Evolutionary conservation across 1,140 invertebrate genomes (phyloP).

Genomic region (Cydia splendana): DNA sequence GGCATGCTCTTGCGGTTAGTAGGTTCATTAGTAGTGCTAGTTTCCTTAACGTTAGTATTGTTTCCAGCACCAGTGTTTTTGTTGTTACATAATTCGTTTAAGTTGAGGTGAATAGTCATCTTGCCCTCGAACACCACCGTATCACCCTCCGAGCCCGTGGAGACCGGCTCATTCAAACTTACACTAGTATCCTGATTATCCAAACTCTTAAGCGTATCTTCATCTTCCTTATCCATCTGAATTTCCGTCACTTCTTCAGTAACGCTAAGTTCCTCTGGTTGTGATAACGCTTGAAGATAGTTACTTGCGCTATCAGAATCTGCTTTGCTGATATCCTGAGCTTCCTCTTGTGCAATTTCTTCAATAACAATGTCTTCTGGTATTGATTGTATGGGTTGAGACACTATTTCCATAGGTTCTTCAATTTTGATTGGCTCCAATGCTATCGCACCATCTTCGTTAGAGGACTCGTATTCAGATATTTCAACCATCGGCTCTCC

Average conservation of each 20-base stretch:
- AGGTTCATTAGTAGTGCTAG: constrained; percentile 51
- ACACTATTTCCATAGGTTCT: constrained; percentile 44
- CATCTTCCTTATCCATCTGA: constrained; percentile 76
- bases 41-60: constrained; percentile 59
- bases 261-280: constrained; percentile 71
- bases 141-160: constrained; percentile 73
- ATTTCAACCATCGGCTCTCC: constrained; percentile 74
- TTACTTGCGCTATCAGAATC: constrained; percentile 73
- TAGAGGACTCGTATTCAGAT: constrained; percentile 75
- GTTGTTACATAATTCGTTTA: constrained; percentile 78
- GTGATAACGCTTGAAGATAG: constrained; percentile 73
- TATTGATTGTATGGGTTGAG: constrained; percentile 48
- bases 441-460: constrained; percentile 60
- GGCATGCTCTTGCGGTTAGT: constrained; percentile 77
- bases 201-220: constrained; percentile 78
- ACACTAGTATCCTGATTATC: constrained; percentile 79
- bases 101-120: constrained; percentile 79
- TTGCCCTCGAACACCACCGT: constrained; percentile 79
- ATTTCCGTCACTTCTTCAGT: constrained; percentile 75
- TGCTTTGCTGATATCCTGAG: constrained; percentile 46
- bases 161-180: constrained; percentile 78
- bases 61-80: constrained; percentile 71
- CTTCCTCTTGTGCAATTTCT: constrained; percentile 65
- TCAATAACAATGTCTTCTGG: constrained; percentile 61
- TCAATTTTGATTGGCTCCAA: constrained; percentile 58